Conservation (phyloP, 1,140 invertebrate genomes). For the Procambarus virginalis region DNA sequence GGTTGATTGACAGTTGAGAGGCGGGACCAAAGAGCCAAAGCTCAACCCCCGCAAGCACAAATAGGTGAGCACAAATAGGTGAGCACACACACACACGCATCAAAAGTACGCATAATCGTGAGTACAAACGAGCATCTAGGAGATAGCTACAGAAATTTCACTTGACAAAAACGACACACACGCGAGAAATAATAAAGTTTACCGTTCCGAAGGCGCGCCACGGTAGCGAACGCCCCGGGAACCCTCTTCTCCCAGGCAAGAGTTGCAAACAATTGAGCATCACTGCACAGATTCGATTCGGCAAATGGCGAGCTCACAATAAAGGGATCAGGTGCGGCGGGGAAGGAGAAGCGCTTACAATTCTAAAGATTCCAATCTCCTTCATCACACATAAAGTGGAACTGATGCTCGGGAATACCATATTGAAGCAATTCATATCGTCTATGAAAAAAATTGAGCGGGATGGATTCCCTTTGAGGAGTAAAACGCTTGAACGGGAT, state of each 20-base stretch:
- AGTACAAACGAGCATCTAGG: no score
- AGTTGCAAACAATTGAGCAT: conserved; percentile 3
- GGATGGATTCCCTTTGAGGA: not conserved
- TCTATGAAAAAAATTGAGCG: not conserved
- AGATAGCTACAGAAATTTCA: no score
- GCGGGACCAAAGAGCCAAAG: no score
- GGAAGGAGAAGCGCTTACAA: not conserved
- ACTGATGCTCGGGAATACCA: not conserved
- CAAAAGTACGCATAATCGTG: no score
- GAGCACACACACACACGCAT: no score
- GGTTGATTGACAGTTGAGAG: no score
- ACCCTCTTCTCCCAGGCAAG: not conserved
- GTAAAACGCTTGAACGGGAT: not conserved
- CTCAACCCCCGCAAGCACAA: no score
- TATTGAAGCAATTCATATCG: not conserved
- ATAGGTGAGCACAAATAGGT: no score
- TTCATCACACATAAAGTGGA: not conserved
- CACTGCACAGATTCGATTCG: not conserved
- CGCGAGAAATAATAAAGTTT: no score
- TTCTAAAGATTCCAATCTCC: not conserved
- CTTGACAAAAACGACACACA: no score
- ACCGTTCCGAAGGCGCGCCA: no score
- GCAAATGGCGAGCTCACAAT: not conserved
- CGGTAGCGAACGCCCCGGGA: not conserved
- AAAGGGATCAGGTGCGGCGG: not conserved